Percentiles rank a stretch among this genome's conserved stretches.
Conservation (phyloP, 30 jellyfish, hydroid and myxozoan genomes). For the Cassiopea andromeda region DNA sequence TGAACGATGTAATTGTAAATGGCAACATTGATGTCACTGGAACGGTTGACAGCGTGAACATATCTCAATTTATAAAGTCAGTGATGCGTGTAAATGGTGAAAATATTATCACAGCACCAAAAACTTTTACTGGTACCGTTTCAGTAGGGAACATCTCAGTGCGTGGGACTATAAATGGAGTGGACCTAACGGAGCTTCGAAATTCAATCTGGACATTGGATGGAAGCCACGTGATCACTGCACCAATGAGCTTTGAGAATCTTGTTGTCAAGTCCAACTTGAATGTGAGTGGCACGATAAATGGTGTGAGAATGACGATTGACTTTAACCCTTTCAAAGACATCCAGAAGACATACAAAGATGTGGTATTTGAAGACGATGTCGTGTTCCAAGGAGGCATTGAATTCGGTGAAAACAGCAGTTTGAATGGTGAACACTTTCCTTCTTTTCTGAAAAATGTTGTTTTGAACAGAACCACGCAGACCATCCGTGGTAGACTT, state of each 20-base stretch:
- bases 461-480: slow-evolving; percentile 63
- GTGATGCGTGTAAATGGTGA: slow-evolving; percentile 37
- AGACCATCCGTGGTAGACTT: slow-evolving; percentile 41
- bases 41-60: slow-evolving; percentile 80
- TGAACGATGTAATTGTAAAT: slow-evolving; percentile 13
- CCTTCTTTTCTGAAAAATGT: slow-evolving; percentile 52
- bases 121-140: slow-evolving; percentile 57
- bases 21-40: slow-evolving; percentile 74
- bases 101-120: slow-evolving; percentile 42
- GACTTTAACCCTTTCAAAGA: slow-evolving; percentile 43
- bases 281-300: slow-evolving; percentile 53
- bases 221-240: slow-evolving; percentile 58
- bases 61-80: slow-evolving; percentile 33
- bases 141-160: slow-evolving; percentile 31
- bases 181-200: slow-evolving; percentile 23
- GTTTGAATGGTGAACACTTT: slow-evolving; percentile 69
- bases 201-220: slow-evolving; percentile 32
- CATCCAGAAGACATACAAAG: background rate
- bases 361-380: slow-evolving; percentile 31
- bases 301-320: slow-evolving; percentile 49
- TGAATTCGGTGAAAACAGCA: slow-evolving; percentile 16
- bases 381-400: slow-evolving; percentile 15
- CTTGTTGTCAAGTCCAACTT: slow-evolving; percentile 26
- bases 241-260: slow-evolving; percentile 66
- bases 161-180: slow-evolving; percentile 48